Evolutionary conservation across 2,113 vertebrate species (phyloP), one percentile per base, ranked within the genome.

Genomic region (Emydura subglobosa): DNA sequence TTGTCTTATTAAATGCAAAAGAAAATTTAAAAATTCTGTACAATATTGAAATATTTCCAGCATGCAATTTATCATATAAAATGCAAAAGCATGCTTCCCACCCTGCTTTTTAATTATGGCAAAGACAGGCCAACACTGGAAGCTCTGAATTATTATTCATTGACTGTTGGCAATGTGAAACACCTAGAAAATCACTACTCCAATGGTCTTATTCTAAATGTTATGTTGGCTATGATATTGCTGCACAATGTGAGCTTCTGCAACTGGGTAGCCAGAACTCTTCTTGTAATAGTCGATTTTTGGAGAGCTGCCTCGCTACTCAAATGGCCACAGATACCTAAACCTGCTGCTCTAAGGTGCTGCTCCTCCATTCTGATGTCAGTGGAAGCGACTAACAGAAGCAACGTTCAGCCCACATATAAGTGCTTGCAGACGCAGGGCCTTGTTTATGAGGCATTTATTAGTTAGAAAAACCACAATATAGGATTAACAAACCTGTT

Each of bases 401-500:
- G 44, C 74, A 79, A 24, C 68, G 49, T 1, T 85, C 17, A 49
- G 55, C 82, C 89, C 87, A 90, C 88, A 88, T 94, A 31, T 24
- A 81, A 95, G 72, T 0, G 31, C 76, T 59, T 85, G 53, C 57
- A 95, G 81, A 25, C 4, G 39, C 72, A 82, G 82, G 72, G 79
- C 81, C 95, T 89, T 1, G 1, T 13, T 29, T 14, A 79, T 54
- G 80, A 82, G 81, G 74, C 53, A 92, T 22, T 79, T 39, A 47
- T 57, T 85, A 83, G 31, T 97, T 89, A 85, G 94, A 92, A 96
- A 84, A 68, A 80, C 88, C 65, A 22, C 68, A 55, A 96, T 44
- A 87, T 84, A 96, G 59, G 86, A 80, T 94, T 87, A 79, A 95
- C 59, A 88, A 82, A 90, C 24, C 49, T 54, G 51, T 85, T 83